Evolutionary conservation across 2,797 vertebrate species (phyloP).

Genomic region (Galago senegalensis): DNA sequence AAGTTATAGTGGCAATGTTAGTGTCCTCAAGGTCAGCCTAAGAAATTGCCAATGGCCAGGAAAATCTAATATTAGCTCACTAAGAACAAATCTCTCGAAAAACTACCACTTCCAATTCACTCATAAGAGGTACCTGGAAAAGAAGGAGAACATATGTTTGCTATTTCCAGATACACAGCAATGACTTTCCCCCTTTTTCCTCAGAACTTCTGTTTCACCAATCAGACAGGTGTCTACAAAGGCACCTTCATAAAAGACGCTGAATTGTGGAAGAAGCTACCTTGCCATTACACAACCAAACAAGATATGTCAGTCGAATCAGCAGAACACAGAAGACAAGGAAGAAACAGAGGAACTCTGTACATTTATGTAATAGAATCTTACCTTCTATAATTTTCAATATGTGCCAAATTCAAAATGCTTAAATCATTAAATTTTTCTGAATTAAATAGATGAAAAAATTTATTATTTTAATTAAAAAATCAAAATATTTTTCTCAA

Average conservation of each 20-base stretch:
- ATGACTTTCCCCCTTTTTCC: neutral
- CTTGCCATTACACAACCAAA: neutral
- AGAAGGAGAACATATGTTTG: neutral
- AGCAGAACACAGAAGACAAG: neutral
- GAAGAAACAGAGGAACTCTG: neutral
- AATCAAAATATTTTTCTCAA: neutral
- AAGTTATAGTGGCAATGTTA: neutral
- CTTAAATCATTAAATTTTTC: neutral
- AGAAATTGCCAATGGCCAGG: neutral
- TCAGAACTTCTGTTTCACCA: neutral
- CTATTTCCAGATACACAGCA: neutral
- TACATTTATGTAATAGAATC: neutral
- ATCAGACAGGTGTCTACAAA: neutral
- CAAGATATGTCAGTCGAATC: neutral
- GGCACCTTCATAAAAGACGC: neutral
- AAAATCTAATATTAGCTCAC: conserved; percentile 28
- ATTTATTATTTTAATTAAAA: neutral
- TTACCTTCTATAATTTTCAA: neutral
- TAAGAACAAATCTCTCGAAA: neutral
- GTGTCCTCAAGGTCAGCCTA: neutral
- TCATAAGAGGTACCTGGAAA: neutral
- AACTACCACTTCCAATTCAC: neutral
- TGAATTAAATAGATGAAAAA: no score
- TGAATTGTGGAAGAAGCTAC: neutral
- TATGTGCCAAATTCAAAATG: conserved; percentile 22